Evolutionary conservation across 2,888 invertebrate species (phyloP), one percentile per base, ranked within the genome.

Genomic region (Diaperis boleti): DNA sequence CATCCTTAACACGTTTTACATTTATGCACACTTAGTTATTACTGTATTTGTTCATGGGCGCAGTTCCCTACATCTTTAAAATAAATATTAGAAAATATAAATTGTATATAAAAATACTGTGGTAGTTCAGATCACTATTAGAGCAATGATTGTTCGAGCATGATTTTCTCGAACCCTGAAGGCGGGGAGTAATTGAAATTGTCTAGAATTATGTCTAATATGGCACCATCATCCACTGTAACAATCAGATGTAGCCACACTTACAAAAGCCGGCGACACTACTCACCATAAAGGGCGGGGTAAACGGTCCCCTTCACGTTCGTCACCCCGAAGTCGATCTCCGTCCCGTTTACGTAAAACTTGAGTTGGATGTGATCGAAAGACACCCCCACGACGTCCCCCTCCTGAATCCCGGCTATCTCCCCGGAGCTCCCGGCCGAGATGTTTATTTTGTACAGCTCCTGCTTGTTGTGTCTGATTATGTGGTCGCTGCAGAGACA

Each of bases 331-430:
- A 90, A 88, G 73, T 95, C 93, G 76, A 95, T 84, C 74, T 90
- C 89, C 76, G 90, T 91, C 1, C 98, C 98, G 83, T 98, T 98
- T 33, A 96, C 83, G 81, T 89, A 97, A 84, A 98, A 96, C 80
- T 95, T 96, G 62, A 99, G 83, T 76, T 98, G 95, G 62, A 97
- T 91, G 80, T 99, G 98, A 80, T 99, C 98, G 80, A 94, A 99
- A 0, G 95, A 91, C 26, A 99, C 85, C 15, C 98, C 98, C 74
- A 98, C 87, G 56, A 95, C 89, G 79, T 98, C 98, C 17, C 98
- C 97, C 83, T 98, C 98, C 75, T 92, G 91, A 1, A 93, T 90
- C 76, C 88, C 86, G 59, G 81, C 80, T 62, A 83, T 81, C 60
- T 81, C 82, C 15, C 78, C 74, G 29, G 80, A 79, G 11, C 69